Evolutionary conservation across 1,140 invertebrate species (phyloP).

Genomic region (Gryllus bimaculatus): DNA sequence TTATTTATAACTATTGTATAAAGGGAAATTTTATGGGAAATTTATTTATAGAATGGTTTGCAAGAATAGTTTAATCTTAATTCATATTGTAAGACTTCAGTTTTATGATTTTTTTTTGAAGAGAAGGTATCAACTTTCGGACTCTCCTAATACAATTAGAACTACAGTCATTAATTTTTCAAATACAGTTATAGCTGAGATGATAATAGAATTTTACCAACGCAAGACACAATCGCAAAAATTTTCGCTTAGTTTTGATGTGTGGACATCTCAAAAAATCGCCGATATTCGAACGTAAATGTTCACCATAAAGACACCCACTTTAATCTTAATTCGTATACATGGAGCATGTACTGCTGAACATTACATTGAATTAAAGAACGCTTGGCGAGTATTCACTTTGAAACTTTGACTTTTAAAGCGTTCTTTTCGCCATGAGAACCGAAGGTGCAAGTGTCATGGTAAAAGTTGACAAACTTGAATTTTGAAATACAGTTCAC

Average conservation of each 20-base stretch:
- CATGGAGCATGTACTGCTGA: constrained; percentile 25
- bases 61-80: neutral
- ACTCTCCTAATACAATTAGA: constrained; percentile 6
- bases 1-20: neutral
- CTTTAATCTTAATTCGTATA: constrained; percentile 26
- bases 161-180: neutral
- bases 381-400: neutral
- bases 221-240: neutral
- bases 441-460: constrained; percentile 25
- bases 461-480: constrained; percentile 24
- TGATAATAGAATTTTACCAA: neutral
- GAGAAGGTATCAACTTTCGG: neutral
- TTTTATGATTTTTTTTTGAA: neutral
- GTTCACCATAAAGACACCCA: constrained; percentile 24
- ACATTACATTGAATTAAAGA: constrained; percentile 14
- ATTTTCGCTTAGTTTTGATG: neutral
- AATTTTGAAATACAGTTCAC: constrained; percentile 20
- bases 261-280: neutral
- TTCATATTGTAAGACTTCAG: neutral
- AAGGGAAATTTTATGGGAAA: constrained; percentile 6
- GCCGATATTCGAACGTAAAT: constrained; percentile 24
- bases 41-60: neutral
- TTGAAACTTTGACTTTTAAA: constrained; percentile 16
- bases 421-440: constrained; percentile 22
- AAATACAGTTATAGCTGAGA: neutral